These are phyloP conservation scores for Pseudomyrmex dendroicus DNA, from an alignment of 1,140 invertebrate species.

Conservation along the genomic window DNA sequence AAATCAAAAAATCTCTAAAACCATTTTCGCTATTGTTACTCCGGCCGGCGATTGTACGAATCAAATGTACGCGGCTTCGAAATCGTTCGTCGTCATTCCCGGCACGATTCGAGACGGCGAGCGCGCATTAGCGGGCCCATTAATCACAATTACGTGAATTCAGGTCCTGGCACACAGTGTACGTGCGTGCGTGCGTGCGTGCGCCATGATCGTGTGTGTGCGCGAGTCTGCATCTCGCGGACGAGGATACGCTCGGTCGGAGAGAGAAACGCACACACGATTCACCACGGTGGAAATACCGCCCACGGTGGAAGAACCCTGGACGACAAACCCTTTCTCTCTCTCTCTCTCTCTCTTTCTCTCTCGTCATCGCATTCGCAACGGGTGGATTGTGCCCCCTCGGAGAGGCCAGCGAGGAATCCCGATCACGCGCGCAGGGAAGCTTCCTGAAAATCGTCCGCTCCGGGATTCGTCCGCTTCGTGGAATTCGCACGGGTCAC, in stretches of 20 bases:
- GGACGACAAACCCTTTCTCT: constrained; percentile 49
- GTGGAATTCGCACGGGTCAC: constrained; percentile 55
- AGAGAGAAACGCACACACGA: constrained; percentile 70
- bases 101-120: constrained; percentile 71
- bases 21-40: constrained; percentile 25
- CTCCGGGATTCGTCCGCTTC: constrained; percentile 35
- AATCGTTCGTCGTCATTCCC: constrained; percentile 77
- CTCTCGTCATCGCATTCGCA: constrained; percentile 67
- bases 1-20: constrained; percentile 42
- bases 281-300: constrained; percentile 75
- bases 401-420: constrained; percentile 57
- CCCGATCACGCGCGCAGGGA: constrained; percentile 54
- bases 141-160: constrained; percentile 84
- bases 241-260: constrained; percentile 49
- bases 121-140: constrained; percentile 78
- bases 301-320: constrained; percentile 69
- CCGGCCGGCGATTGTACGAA: constrained; percentile 59
- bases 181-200: constrained; percentile 42
- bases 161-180: constrained; percentile 69
- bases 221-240: constrained; percentile 41
- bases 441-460: constrained; percentile 32
- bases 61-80: constrained; percentile 62
- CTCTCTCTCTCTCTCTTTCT: background rate
- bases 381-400: constrained; percentile 68
- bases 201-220: background rate